Evolutionary conservation across 2,888 invertebrate species (phyloP), one percentile per base, ranked within the genome.

Genomic region (Pedicia rivosa): DNA sequence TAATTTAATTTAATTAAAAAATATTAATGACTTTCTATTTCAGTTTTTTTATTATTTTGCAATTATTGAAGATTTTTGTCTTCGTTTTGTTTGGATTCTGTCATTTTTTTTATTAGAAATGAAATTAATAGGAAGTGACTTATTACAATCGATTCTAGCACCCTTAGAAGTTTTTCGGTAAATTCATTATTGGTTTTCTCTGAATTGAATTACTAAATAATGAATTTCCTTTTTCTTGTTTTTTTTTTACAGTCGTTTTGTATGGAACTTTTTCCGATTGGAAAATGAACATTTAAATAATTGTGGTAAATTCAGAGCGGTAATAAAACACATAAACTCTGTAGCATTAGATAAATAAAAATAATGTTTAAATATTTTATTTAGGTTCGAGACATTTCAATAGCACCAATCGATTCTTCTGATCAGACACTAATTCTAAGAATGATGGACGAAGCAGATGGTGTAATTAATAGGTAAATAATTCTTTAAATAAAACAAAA

Each of bases 261-360:
- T 98, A 32, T 98, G 98, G 98, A 98, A 98, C 64, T 98, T 91
- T 64, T 95, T 98, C 68, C 95, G 98, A 0, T 61, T 98, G 51
- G 98, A 98, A 66, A 98, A 98, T 67, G 98, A 98, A 57, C 98
- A 98, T 60, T 66, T 98, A 27, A 98, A 98, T 66, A 99, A 98
- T 65, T 97, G 97, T 65, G 98, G 98, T 59, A 84, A 87, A 65
- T 98, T 98, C 70, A 70, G 98, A 51, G 98, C 98, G 7, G 97
- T 98, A n/a, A n/a, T n/a, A n/a, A n/a, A n/a, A n/a, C n/a, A n/a
- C n/a, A n/a, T n/a, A n/a, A n/a, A n/a, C n/a, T n/a, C n/a, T n/a
- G n/a, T n/a, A n/a, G n/a, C n/a, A n/a, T n/a, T n/a, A n/a, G n/a
- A n/a, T n/a, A n/a, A n/a, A n/a, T n/a, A n/a, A n/a, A n/a, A n/a